A percentile compares a stretch with the other conserved stretches of the same genome.
Evolutionary conservation across 2,888 invertebrate species (phyloP).

Genomic region (Chalcosyrphus nemorum): DNA sequence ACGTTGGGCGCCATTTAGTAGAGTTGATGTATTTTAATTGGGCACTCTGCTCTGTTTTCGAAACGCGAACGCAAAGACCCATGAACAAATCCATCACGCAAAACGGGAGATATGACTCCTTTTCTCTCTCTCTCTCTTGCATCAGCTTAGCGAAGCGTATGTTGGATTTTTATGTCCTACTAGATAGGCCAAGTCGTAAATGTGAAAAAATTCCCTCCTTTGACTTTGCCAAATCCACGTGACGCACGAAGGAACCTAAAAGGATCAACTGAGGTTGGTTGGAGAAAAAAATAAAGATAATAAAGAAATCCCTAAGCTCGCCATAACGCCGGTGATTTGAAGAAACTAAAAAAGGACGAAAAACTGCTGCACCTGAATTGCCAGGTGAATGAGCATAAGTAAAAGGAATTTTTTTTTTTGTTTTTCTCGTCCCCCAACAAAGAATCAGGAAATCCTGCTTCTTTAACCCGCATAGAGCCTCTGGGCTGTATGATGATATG

Average conservation of each 20-base stretch:
- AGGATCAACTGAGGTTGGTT: constrained; percentile 31
- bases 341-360: background rate
- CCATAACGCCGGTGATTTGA: constrained; percentile 15
- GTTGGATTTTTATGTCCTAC: background rate
- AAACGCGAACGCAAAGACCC: background rate
- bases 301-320: constrained; percentile 14
- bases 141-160: constrained; percentile 15
- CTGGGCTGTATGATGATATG: constrained; percentile 35
- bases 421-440: background rate
- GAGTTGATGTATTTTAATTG: constrained; percentile 15
- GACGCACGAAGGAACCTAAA: background rate
- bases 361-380: constrained; percentile 6
- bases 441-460: constrained; percentile 37
- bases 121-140: background rate
- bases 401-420: constrained; percentile 31
- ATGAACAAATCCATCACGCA: background rate
- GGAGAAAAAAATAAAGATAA: background rate
- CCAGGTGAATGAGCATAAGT: constrained; percentile 50
- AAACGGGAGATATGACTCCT: constrained; percentile 7
- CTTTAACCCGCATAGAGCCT: constrained; percentile 23
- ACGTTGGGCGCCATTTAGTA: constrained; percentile 47
- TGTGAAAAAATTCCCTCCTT: background rate
- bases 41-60: background rate
- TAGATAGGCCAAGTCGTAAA: background rate
- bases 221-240: constrained; percentile 4